Percentiles rank a stretch among this genome's conserved stretches.
Conservation (phyloP, 2,797 vertebrate species). For the Rallus crepitans region DNA sequence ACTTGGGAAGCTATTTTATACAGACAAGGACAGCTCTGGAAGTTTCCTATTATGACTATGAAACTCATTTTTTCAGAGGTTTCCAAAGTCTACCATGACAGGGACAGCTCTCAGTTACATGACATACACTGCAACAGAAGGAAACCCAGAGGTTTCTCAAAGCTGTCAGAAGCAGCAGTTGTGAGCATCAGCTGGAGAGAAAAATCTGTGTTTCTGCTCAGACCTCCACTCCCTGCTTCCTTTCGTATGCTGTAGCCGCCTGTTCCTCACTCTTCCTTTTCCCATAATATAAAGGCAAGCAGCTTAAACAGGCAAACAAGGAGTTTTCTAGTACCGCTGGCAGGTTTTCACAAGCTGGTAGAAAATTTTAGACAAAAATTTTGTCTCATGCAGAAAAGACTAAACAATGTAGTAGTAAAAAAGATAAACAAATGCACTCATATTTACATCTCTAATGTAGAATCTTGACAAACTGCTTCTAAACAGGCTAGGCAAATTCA, state of each 20-base stretch:
- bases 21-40: background rate
- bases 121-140: background rate
- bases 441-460: background rate
- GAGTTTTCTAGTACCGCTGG: background rate
- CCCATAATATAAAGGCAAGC: background rate
- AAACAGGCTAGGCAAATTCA: background rate
- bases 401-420: background rate
- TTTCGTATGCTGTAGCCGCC: background rate
- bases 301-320: background rate
- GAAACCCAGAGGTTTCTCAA: background rate
- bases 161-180: background rate
- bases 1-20: background rate
- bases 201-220: background rate
- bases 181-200: background rate
- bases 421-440: background rate
- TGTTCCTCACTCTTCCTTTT: background rate
- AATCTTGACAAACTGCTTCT: background rate
- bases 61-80: background rate
- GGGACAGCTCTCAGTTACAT: background rate
- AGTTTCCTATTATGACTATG: background rate
- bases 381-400: background rate
- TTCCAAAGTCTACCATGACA: background rate
- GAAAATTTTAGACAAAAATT: background rate
- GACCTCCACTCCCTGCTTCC: background rate
- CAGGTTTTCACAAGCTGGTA: background rate